Base-by-base conservation (phyloP, 1,140 invertebrate genomes). In the Penaeus indicus region DNA sequence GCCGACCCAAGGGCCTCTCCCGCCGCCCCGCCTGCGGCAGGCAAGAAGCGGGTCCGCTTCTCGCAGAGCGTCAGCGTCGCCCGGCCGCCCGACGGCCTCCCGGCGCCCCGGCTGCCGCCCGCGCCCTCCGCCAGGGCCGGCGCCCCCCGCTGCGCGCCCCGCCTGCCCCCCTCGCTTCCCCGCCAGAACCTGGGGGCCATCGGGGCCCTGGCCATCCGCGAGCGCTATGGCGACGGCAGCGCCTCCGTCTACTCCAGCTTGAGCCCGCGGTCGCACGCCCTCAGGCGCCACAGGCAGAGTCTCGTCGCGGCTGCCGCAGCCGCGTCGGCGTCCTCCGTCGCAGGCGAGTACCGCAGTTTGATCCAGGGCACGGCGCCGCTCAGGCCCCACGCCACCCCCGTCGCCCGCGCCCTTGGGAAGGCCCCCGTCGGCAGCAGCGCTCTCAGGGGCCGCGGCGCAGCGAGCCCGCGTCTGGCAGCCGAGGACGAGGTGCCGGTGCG, bases 181-280 rank as follows among this genome's bases (percentile, higher is more conserved):
- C 61, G 64, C n/a, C 84, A 86, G 54, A 64, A 62, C 69, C 84
- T 86, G 27, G 84, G 84, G 60, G 84, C 75, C n/a, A 62, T 86
- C 19, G 84, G 77, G 61, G 84, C 84, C 11, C 19, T 86, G 38
- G 84, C 84, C 60, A 86, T 86, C 38, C 54, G 84, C 27, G 84
- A 86, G 38, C 60, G 84, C 22, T 86, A 86, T 86, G 84, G 84
- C 32, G 84, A 86, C 18, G 84, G 84, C 19, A 78, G 75, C 32
- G 62, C 64, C 75, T 78, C 25, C n/a, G 27, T 86, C 18, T 86
- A 86, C 75, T 25, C 75, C 60, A 63, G 60, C 61, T 8, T 86
- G 25, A 62, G 75, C 84, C 62, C 84, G 25, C 38, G 27, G 8
- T 86, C 84, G 8, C 84, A 79, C 19, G 84, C 84, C 8, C 75